Conservation (phyloP, 2,797 vertebrate genomes). For the Hybognathus amarus region DNA sequence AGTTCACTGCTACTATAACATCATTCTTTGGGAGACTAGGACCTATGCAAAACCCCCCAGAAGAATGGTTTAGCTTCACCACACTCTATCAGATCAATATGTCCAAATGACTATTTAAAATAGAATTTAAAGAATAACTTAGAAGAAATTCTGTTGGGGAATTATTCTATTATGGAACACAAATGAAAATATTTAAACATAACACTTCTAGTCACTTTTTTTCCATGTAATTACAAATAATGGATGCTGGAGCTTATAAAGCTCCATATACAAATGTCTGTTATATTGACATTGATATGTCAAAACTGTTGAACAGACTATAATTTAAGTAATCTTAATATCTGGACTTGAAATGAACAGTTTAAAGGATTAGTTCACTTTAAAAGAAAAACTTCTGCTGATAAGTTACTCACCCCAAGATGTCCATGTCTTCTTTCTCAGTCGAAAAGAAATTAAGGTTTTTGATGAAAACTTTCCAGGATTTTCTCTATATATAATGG, state of each 20-base stretch:
- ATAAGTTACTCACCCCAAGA: too few relatives aligned
- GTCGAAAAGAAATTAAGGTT: too few relatives aligned
- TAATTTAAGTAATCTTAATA: not conserved
- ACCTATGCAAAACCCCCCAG: conserved; percentile 72
- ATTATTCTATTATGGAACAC: too few relatives aligned
- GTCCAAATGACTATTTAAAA: not conserved
- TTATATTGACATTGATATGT: not conserved
- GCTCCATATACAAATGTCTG: not conserved
- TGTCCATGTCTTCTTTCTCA: too few relatives aligned
- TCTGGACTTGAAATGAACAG: not conserved
- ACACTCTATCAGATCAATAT: not conserved
- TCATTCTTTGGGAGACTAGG: conserved; percentile 95
- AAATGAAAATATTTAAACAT: not conserved
- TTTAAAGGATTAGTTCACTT: too few relatives aligned
- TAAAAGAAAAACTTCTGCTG: too few relatives aligned
- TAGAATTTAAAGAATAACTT: not conserved
- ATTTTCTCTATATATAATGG: too few relatives aligned
- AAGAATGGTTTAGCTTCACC: not conserved
- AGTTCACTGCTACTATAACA: conserved; percentile 97
- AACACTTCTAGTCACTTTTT: not conserved
- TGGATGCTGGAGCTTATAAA: not conserved
- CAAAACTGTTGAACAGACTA: not conserved
- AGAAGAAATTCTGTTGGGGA: not conserved
- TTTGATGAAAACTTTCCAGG: too few relatives aligned
- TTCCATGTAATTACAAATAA: not conserved